Conservation (phyloP, 1,140 invertebrate species). For the Branchinecta lindahli region DNA sequence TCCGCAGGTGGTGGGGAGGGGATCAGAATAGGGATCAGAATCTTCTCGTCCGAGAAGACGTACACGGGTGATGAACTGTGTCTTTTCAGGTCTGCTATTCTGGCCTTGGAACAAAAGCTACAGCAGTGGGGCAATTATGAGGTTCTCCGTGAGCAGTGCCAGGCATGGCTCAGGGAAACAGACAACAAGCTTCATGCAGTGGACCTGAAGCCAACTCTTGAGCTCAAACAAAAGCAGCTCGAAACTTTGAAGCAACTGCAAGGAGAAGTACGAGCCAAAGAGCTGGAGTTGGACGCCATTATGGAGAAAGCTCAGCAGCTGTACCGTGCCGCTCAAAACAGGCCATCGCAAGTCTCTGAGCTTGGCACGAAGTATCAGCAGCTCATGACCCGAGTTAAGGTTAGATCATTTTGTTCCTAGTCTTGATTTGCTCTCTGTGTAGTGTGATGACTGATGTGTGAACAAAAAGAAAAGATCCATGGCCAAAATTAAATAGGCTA, state of each 20-base stretch:
- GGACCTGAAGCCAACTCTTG: conserved; percentile 63
- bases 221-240: conserved; percentile 68
- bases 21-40: too few relatives aligned
- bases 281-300: conserved; percentile 79
- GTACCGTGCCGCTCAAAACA: conserved; percentile 45
- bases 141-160: conserved; percentile 61
- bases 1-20: too few relatives aligned
- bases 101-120: conserved; percentile 57
- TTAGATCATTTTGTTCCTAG: conserved; percentile 22
- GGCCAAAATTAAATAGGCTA: conserved; percentile 7
- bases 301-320: conserved; percentile 75
- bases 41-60: too few relatives aligned
- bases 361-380: conserved; percentile 78
- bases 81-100: conserved; percentile 44
- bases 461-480: neutral
- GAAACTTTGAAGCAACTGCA: conserved; percentile 58
- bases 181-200: conserved; percentile 74
- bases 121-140: conserved; percentile 86
- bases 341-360: conserved; percentile 64
- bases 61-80: too few relatives aligned
- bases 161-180: conserved; percentile 72
- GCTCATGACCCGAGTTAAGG: conserved; percentile 57
- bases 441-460: too few relatives aligned
- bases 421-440: too few relatives aligned
- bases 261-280: conserved; percentile 74